Evolutionary conservation across 2,113 vertebrate genomes (phyloP).

Genomic region (Piprites chloris): DNA sequence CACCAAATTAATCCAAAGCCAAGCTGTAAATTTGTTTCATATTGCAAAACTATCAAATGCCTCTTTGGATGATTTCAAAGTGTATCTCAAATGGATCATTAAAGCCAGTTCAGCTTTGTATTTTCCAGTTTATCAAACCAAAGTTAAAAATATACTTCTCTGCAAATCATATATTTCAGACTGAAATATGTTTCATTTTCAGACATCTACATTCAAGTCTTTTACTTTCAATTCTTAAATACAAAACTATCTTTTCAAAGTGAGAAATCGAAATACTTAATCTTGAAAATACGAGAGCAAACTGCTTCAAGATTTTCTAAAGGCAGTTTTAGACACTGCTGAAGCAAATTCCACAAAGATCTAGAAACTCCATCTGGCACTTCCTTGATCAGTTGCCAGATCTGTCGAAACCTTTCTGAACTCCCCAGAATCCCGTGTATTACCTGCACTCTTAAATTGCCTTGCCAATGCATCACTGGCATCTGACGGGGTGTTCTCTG

Average conservation of each 20-base stretch:
- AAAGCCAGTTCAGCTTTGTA: background rate
- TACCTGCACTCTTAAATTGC: background rate
- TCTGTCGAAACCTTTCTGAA: background rate
- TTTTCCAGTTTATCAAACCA: background rate
- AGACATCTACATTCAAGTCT: background rate
- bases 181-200: background rate
- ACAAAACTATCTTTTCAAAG: background rate
- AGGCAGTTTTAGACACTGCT: background rate
- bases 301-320: background rate
- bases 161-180: background rate
- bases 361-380: background rate
- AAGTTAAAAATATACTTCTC: background rate
- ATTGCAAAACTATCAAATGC: background rate
- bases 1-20: background rate
- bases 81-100: background rate
- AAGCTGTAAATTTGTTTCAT: background rate
- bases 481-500: background rate
- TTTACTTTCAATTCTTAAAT: background rate
- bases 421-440: background rate
- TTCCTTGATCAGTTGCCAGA: background rate
- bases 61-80: background rate
- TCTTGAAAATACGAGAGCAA: background rate
- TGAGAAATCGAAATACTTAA: background rate
- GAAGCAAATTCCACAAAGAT: background rate
- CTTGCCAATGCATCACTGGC: background rate